Conservation (phyloP, 2,797 vertebrate species). For the Lateolabrax maculatus region DNA sequence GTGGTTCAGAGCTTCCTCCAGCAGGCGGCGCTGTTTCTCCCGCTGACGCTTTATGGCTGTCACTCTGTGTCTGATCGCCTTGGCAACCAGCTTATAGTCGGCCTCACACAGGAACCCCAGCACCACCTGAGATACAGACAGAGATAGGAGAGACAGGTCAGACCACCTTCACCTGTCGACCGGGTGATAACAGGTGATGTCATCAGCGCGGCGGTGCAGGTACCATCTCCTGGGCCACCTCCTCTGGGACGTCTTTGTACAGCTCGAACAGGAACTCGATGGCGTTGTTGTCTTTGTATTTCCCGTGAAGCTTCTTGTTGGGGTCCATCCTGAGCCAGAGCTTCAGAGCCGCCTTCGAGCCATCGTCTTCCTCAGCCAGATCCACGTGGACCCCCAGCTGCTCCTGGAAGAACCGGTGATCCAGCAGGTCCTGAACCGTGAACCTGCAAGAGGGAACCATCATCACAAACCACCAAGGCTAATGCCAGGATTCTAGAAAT, state of each 20-base stretch:
- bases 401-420: slow-evolving; percentile 95
- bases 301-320: slow-evolving; percentile 91
- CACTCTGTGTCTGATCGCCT: slow-evolving; percentile 90
- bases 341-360: slow-evolving; percentile 89
- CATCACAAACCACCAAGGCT: no score
- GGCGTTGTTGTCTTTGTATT: slow-evolving; percentile 96
- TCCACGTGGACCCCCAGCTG: slow-evolving; percentile 92
- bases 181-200: background rate
- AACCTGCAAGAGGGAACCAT: slow-evolving; percentile 83
- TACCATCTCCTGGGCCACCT: slow-evolving; percentile 98
- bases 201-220: background rate
- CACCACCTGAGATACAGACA: slow-evolving; percentile 84
- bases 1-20: slow-evolving; percentile 55
- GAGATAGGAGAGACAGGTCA: slow-evolving; percentile 16
- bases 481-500: no score
- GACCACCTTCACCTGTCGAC: background rate
- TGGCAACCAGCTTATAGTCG: slow-evolving; percentile 93
- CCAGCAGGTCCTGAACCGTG: slow-evolving; percentile 95
- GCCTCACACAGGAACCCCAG: slow-evolving; percentile 92
- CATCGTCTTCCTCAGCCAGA: slow-evolving; percentile 93
- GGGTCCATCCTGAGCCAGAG: slow-evolving; percentile 95
- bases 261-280: slow-evolving; percentile 96
- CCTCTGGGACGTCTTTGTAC: slow-evolving; percentile 93
- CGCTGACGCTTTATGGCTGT: slow-evolving; percentile 90
- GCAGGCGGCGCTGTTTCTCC: slow-evolving; percentile 85